phyloP scores from a whole-genome alignment of 2,797 vertebrate species.

The Eulemur rubriventer region DNA sequence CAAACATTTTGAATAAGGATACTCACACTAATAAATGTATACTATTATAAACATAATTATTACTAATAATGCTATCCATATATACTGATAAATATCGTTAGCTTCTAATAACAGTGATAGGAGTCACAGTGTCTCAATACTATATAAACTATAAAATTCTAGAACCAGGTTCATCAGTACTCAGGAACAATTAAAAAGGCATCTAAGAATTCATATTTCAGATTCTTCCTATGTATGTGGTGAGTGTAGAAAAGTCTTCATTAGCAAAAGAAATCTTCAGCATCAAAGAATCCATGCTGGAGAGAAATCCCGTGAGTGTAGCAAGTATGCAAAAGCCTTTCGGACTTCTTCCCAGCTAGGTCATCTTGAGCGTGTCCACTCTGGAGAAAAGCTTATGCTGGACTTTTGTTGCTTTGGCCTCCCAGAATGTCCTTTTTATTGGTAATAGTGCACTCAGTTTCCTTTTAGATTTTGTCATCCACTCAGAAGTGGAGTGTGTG shows the following conservation, averaged over 20 bases:
- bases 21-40: not conserved
- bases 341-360: not conserved
- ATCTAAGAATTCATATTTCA: slow-evolving; percentile 25
- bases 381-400: slow-evolving; percentile 18
- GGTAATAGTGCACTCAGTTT: not conserved
- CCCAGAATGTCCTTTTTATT: slow-evolving; percentile 39
- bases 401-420: slow-evolving; percentile 41
- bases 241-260: slow-evolving; percentile 30
- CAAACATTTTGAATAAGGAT: not conserved
- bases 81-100: not conserved
- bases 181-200: slow-evolving; percentile 35
- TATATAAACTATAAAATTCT: not conserved
- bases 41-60: not conserved
- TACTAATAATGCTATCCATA: not conserved
- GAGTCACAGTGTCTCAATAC: not conserved
- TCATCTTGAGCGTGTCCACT: not conserved
- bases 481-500: not conserved
- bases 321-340: not conserved
- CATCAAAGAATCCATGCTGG: not conserved
- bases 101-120: not conserved
- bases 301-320: not conserved
- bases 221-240: not conserved
- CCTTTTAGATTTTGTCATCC: not conserved
- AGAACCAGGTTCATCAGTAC: not conserved
- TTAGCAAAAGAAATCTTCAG: slow-evolving; percentile 13